Conservation (phyloP, 92 coral and sea anemone genomes). For the Porites evermanni region DNA sequence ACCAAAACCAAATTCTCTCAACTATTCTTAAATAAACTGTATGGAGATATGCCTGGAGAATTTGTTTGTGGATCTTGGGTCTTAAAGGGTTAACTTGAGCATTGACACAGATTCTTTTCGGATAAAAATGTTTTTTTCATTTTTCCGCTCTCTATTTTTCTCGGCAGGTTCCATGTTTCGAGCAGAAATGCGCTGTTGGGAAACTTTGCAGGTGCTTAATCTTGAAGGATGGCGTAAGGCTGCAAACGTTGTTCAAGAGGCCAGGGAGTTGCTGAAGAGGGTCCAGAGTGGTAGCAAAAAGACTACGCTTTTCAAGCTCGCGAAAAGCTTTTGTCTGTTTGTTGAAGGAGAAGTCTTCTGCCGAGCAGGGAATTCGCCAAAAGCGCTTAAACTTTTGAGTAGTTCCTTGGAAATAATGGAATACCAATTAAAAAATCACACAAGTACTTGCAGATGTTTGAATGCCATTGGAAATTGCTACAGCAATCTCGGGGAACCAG, state of each 20-base stretch:
- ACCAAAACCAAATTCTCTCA: no score
- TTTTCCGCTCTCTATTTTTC: neutral
- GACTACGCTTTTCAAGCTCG: constrained; percentile 15
- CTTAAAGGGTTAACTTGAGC: neutral
- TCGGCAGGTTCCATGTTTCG: constrained; percentile 10
- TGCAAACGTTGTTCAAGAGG: constrained; percentile 1
- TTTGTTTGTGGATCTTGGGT: no score
- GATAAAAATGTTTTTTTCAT: no score
- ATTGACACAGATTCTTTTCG: neutral
- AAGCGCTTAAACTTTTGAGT: constrained; percentile 1
- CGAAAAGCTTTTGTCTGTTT: constrained; percentile 16
- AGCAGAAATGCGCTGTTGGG: constrained; percentile 39
- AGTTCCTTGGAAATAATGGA: constrained; percentile 30
- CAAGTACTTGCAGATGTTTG: constrained; percentile 60
- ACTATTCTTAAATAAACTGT: no score
- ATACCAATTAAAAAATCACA: constrained; percentile 40
- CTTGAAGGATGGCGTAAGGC: constrained; percentile 47
- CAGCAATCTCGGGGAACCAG: constrained; percentile 13
- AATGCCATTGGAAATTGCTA: constrained; percentile 70
- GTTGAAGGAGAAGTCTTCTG: constrained; percentile 23
- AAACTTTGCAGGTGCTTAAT: constrained; percentile 30
- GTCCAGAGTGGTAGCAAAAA: constrained; percentile 9
- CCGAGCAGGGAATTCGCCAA: constrained; percentile 14
- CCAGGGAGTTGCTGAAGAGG: neutral
- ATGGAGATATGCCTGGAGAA: no score